Base-by-base conservation (phyloP, 2,888 invertebrate species). In the Heliconius aoede region DNA sequence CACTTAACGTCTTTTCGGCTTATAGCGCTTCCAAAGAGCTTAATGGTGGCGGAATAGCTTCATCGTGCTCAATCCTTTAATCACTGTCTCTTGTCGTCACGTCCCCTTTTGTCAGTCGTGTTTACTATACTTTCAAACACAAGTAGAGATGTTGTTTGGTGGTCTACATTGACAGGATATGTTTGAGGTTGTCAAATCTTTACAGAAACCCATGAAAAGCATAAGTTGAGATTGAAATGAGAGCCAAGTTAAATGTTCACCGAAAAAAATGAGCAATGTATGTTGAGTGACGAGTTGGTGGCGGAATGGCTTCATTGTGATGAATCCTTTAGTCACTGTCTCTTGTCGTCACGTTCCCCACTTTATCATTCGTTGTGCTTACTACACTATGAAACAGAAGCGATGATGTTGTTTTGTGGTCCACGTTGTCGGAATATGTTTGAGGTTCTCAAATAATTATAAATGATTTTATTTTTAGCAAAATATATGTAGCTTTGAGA, bases 41-140 rank as follows among this genome's bases (percentile, higher is more conserved):
- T 81, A 80, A 81, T 80, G 79, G 77, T 72, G 61, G 73, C 73
- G 73, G 73, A 80, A 80, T 78, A 74, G 79, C 81, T 76, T 78
- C 75, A 78, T 72, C 72, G 72, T 58, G 36, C 36, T 60, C 72
- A 72, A 72, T 80, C 80, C 77, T 77, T 73, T 81, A 76, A 80
- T 81, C 74, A 75, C 78, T 78, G 77, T 79, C 80, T 80, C 78
- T 80, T 79, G 72, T 77, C 74, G 55, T 64, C 73, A 76, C 75
- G 64, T 60, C 76, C 75, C 74, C 72, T 76, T 76, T 73, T 72
- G 60, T 62, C 68, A 58, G 51, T 55, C 32, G 28, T 62, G 62
- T 55, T 64, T 71, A 72, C 51, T 24, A 73, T n/a, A 74, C 36
- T 68, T 79, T 74, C 30, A n/a, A 68, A 55, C 26, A 40, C 62